These are phyloP conservation scores for Molothrus ater DNA, from an alignment of 2,797 vertebrate species.

Conservation along the genomic window DNA sequence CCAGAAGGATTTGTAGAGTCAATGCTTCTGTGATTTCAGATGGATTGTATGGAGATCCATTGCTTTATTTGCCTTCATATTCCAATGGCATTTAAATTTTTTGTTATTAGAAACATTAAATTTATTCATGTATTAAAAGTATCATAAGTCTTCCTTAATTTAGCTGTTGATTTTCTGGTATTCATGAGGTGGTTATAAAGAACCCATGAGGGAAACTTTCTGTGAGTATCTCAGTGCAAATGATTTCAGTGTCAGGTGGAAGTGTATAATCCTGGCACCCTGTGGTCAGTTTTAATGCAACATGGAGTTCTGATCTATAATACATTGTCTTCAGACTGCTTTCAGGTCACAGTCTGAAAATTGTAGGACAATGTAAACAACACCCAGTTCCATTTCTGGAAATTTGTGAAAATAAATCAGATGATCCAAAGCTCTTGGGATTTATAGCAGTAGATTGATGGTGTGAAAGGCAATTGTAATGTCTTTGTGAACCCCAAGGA, in stretches of 20 bases:
- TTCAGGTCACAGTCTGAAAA: background rate
- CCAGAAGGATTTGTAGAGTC: background rate
- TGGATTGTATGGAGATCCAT: background rate
- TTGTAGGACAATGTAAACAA: background rate
- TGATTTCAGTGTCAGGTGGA: background rate
- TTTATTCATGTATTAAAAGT: background rate
- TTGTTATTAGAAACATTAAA: background rate
- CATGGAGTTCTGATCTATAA: background rate
- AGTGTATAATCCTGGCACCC: background rate
- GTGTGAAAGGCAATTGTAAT: background rate
- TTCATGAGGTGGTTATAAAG: background rate
- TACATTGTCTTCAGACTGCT: background rate
- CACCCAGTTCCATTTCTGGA: background rate
- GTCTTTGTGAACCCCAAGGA: background rate
- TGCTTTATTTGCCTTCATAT: background rate
- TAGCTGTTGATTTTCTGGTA: background rate
- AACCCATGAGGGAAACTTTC: background rate
- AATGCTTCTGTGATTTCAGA: background rate
- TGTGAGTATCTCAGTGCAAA: background rate
- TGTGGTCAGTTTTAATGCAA: background rate
- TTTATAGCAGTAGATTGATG: background rate
- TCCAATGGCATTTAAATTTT: background rate
- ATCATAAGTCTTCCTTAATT: background rate
- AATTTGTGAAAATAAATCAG: background rate
- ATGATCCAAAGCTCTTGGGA: background rate